A percentile compares a stretch with the other conserved stretches of the same genome.
Conservation (phyloP, 2,797 vertebrate species). For the Sebastes diploproa region DNA sequence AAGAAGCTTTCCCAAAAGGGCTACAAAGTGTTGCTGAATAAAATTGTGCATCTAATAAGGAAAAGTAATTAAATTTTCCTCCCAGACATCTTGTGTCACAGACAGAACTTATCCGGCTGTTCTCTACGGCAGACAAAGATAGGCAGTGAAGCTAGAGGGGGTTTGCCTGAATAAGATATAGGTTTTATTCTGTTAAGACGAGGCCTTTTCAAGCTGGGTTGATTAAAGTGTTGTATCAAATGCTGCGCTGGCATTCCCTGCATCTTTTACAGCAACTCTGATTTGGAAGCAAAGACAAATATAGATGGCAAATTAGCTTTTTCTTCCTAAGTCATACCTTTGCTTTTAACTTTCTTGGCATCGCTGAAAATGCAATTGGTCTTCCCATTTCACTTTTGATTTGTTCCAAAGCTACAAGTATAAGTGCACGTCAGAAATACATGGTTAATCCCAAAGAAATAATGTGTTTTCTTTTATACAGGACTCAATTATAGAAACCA, state of each 20-base stretch:
- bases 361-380: conserved; percentile 25
- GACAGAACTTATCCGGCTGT: conserved; percentile 42
- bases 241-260: conserved; percentile 26
- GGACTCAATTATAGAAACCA: conserved; percentile 49
- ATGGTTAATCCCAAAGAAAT: conserved; percentile 45
- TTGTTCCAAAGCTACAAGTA: conserved; percentile 47
- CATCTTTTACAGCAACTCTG: conserved; percentile 38
- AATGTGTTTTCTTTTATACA: conserved; percentile 48
- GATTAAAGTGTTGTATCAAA: conserved; percentile 59
- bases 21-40: conserved; percentile 51
- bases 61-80: conserved; percentile 75
- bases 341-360: conserved; percentile 29
- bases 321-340: conserved; percentile 5
- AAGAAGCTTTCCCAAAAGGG: conserved; percentile 26
- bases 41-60: conserved; percentile 69
- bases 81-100: conserved; percentile 62
- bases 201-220: conserved; percentile 49
- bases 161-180: conserved; percentile 48
- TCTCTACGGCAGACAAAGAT: conserved; percentile 52
- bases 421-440: conserved; percentile 46
- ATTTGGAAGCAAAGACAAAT: conserved; percentile 46
- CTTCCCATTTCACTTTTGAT: conserved; percentile 55
- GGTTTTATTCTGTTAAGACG: conserved; percentile 49
- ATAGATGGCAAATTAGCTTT: conserved; percentile 34
- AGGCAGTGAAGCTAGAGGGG: conserved; percentile 33